Percentiles rank a stretch among this genome's conserved stretches.
Conservation (phyloP, 2,888 invertebrate genomes). For the Auanema sp. region DNA sequence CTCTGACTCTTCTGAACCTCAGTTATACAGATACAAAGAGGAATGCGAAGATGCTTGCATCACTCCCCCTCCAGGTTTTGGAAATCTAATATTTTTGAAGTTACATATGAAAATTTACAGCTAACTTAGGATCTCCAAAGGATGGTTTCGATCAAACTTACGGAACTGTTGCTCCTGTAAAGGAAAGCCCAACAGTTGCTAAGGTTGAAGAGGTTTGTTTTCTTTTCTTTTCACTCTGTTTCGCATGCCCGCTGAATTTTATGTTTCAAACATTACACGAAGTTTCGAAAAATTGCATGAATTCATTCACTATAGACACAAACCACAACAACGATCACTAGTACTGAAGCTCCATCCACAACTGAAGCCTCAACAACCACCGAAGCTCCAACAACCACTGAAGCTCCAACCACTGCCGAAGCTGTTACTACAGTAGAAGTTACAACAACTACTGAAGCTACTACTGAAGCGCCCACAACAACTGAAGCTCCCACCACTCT, state of each 20-base stretch:
- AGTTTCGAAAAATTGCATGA: background rate
- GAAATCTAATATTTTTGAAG: background rate
- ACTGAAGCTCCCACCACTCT: conserved; percentile 16
- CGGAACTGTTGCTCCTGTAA: conserved; percentile 28
- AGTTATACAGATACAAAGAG: conserved; percentile 64
- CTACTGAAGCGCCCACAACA: conserved; percentile 17
- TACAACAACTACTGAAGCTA: conserved; percentile 3
- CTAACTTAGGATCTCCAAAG: conserved; percentile 38
- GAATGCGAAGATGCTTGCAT: conserved; percentile 63
- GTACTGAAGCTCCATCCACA: background rate
- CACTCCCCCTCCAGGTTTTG: conserved; percentile 19
- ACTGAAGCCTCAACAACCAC: conserved; percentile 24
- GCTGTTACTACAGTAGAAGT: background rate
- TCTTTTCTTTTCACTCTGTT: background rate
- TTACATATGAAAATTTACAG: conserved; percentile 17
- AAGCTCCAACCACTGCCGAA: conserved; percentile 4
- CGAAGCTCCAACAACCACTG: conserved; percentile 11
- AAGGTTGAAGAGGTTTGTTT: background rate
- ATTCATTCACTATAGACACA: background rate
- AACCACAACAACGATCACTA: conserved; percentile 2
- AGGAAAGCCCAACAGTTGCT: conserved; percentile 13
- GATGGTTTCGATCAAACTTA: conserved; percentile 29
- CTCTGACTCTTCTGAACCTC: conserved; percentile 58
- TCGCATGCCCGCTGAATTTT: background rate
- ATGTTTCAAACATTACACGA: background rate